Percentiles rank a stretch among this genome's conserved stretches.
Conservation (phyloP, 2,113 vertebrate genomes). For the Parus major region DNA sequence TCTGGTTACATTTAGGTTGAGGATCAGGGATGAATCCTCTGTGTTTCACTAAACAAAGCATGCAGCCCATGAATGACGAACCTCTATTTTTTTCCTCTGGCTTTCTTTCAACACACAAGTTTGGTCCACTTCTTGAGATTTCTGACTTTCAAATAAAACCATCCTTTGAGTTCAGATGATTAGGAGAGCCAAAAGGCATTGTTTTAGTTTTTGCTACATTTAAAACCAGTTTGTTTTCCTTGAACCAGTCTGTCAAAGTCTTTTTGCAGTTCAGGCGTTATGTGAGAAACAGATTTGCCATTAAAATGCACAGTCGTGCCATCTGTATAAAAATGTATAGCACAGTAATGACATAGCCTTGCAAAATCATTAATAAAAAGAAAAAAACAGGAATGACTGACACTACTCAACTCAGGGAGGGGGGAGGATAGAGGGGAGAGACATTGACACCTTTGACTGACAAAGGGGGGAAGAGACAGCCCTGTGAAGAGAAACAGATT, state of each 20-base stretch:
- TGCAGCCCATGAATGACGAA: not conserved
- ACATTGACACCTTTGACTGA: conserved; percentile 75
- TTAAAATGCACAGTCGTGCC: conserved; percentile 87
- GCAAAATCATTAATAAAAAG: conserved; percentile 85
- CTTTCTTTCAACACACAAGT: conserved; percentile 20
- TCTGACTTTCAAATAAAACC: conserved; percentile 72
- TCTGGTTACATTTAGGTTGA: not conserved
- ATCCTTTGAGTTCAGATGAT: conserved; percentile 78
- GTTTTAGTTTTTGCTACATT: conserved; percentile 87
- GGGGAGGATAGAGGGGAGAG: conserved; percentile 73
- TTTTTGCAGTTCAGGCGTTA: conserved; percentile 87
- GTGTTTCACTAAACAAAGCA: not conserved
- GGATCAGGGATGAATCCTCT: not conserved
- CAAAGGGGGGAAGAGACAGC: conserved; percentile 76
- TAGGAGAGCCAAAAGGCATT: conserved; percentile 84
- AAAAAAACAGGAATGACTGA: conserved; percentile 82
- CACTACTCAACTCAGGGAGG: conserved; percentile 74
- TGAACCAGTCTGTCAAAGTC: conserved; percentile 87
- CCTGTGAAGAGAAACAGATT: conserved; percentile 81
- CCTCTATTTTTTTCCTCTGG: not conserved
- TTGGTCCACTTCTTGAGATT: conserved; percentile 45
- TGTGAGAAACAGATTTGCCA: conserved; percentile 88
- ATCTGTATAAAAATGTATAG: conserved; percentile 85
- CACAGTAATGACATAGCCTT: conserved; percentile 83
- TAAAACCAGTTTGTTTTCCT: conserved; percentile 87